A percentile compares a stretch with the other conserved stretches of the same genome.
Evolutionary conservation across 92 coral and sea anemone species (phyloP).

Genomic region (Muricea muricata): DNA sequence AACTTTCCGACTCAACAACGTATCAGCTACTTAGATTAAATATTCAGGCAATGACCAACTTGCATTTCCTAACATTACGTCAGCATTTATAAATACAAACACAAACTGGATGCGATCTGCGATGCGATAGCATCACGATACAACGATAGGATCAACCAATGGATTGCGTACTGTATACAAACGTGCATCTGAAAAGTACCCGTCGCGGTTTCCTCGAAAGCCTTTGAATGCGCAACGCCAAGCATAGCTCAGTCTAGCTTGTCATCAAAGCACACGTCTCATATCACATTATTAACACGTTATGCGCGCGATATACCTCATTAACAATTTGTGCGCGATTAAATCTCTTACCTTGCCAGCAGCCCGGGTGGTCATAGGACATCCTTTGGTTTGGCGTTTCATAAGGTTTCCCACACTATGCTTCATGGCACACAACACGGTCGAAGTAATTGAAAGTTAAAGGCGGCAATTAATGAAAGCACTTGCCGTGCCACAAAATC

Average conservation of each 20-base stretch:
- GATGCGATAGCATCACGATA: too few relatives aligned
- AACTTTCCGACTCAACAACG: too few relatives aligned
- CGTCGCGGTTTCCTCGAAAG: too few relatives aligned
- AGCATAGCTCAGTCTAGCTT: neutral
- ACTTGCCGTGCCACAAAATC: neutral
- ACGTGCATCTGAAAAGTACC: too few relatives aligned
- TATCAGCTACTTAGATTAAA: too few relatives aligned
- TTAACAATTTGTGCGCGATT: constrained; percentile 1
- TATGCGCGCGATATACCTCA: neutral
- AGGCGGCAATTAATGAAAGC: neutral
- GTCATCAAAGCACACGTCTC: neutral
- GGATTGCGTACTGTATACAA: too few relatives aligned
- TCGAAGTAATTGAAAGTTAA: neutral
- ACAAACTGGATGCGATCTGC: too few relatives aligned
- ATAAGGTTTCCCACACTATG: neutral
- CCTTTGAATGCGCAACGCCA: too few relatives aligned
- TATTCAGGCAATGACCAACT: too few relatives aligned
- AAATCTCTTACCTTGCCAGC: constrained; percentile 15
- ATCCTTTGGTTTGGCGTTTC: neutral
- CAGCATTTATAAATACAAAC: too few relatives aligned
- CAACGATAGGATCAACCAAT: too few relatives aligned
- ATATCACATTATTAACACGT: neutral
- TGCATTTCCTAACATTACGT: too few relatives aligned
- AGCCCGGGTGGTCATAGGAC: constrained; percentile 3
- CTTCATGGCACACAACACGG: neutral